Evolutionary conservation across 1,140 invertebrate genomes (phyloP), one percentile per base, ranked within the genome.

Genomic region (Aphelinus certus): DNA sequence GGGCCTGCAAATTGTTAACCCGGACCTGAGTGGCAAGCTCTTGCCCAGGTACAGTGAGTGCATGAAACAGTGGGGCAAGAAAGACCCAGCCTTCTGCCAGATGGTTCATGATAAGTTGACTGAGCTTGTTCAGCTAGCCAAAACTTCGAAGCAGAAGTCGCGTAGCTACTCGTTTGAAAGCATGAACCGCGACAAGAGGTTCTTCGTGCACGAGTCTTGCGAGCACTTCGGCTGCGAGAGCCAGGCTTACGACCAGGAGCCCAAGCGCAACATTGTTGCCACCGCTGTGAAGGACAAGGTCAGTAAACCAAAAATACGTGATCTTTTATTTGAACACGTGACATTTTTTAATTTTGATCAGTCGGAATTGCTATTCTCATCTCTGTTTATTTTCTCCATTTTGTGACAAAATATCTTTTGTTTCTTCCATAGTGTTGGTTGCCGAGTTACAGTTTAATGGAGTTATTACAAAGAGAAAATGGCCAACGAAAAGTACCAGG

Each of bases 191-290:
- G 95, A 96, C 74, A 97, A 97, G 82, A 90, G 97, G 7, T 90
- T 91, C 68, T 93, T 98, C 79, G 92, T 99, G 6, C 97, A 98
- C 85, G 97, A 99, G 83, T 92, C 97, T 80, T 97, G 96, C 77
- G 94, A 97, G 82, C 95, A 96, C 84, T 99, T 98, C 89, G 96
- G 97, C 2, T 95, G 96, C 80, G 93, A 97, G 82, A 96, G 96
- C 75, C 92, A 95, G 62, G 95, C 96, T 62, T 98, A 97, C 84
- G 97, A 99, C 88, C 91, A 93, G 48, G 97, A 98, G 84, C 97
- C 97, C 0, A 97, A 98, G 83, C 90, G 96, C 73, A 98, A 98
- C 88, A 93, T 98, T 7, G 95, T 98, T 46, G 96, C 94, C 4
- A 98, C 95, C 43, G 97, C 97, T 51, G 90, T 92, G 61, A 95